Evolutionary conservation across 1,140 invertebrate species (phyloP).

Genomic region (Bombus turneri): DNA sequence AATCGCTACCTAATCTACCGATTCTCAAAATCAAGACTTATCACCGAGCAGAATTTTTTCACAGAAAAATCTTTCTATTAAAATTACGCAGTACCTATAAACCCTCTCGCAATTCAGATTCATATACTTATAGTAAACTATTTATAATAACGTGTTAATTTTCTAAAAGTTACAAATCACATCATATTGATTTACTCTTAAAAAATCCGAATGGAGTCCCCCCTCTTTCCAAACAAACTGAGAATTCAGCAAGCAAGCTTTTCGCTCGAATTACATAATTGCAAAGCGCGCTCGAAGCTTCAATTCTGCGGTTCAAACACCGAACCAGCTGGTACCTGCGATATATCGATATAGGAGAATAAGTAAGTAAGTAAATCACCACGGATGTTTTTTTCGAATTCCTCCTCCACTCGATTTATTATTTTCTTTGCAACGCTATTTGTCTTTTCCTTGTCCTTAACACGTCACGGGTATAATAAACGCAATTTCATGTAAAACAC

Average conservation of each 20-base stretch:
- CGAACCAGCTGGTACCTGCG: background rate
- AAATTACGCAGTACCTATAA: background rate
- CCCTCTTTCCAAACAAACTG: background rate
- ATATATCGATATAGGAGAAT: background rate
- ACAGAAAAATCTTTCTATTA: background rate
- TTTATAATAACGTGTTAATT: background rate
- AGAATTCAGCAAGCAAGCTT: background rate
- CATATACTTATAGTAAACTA: too few species aligned
- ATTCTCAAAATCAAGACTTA: background rate
- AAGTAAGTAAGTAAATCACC: conserved; percentile 20
- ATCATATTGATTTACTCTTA: background rate
- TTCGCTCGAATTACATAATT: background rate
- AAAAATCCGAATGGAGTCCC: background rate
- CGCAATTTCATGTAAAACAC: conserved; percentile 25
- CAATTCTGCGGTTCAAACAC: background rate
- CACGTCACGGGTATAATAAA: conserved; percentile 26
- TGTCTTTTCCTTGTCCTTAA: background rate
- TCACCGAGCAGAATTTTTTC: background rate
- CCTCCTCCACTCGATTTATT: background rate
- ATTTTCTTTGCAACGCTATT: background rate
- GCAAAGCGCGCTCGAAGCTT: background rate
- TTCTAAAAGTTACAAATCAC: too few species aligned
- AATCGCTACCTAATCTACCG: background rate
- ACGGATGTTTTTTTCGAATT: conserved; percentile 23
- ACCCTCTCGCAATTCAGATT: background rate